A percentile compares a stretch with the other conserved stretches of the same genome.
These are phyloP conservation scores for Eutrigla gurnardus DNA, from an alignment of 2,797 vertebrate species.

Conservation along the genomic window DNA sequence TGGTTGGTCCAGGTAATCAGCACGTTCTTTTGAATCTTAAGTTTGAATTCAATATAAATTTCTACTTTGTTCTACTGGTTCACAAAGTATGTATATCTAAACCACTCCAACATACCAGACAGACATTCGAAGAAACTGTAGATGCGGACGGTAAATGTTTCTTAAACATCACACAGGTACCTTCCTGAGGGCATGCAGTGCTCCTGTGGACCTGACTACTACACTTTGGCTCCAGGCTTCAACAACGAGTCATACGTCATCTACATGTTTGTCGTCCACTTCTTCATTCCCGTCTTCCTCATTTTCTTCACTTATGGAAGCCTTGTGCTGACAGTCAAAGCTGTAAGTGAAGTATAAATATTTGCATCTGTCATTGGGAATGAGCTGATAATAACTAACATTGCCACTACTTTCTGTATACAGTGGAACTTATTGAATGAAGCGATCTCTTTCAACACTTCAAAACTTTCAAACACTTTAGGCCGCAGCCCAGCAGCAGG, in stretches of 20 bases:
- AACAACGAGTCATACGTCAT: conserved; percentile 85
- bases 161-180: conserved; percentile 38
- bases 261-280: conserved; percentile 83
- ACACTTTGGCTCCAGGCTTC: conserved; percentile 79
- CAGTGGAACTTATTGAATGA: not conserved
- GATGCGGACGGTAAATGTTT: not conserved
- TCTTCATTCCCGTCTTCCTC: conserved; percentile 71
- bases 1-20: conserved; percentile 3
- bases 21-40: not conserved
- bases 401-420: not conserved
- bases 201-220: conserved; percentile 23
- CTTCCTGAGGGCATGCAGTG: conserved; percentile 9
- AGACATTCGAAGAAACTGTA: not conserved
- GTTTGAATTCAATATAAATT: not conserved
- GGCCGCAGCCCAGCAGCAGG: conserved; percentile 88
- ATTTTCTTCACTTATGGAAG: conserved; percentile 86
- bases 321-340: conserved; percentile 84
- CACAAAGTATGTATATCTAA: not conserved
- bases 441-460: not conserved
- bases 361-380: not conserved
- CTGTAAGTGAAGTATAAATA: conserved; percentile 5
- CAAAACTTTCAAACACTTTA: conserved; percentile 54
- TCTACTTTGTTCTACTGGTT: not conserved
- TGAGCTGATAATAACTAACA: not conserved
- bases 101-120: not conserved